These are phyloP conservation scores for Huso huso DNA, from an alignment of 2,797 vertebrate species.

Conservation along the genomic window DNA sequence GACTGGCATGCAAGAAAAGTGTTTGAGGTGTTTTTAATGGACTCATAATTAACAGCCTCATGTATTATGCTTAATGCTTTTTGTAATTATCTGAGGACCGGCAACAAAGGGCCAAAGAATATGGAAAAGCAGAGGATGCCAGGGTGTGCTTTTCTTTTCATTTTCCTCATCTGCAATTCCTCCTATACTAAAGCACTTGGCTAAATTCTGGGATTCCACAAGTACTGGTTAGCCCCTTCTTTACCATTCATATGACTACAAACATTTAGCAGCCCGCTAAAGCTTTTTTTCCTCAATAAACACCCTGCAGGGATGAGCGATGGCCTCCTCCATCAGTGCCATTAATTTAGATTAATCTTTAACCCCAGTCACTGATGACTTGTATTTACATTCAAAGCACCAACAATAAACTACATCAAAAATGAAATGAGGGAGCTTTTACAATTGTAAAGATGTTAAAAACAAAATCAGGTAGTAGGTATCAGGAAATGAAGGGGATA, in stretches of 20 bases:
- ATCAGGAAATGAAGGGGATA: too few relatives aligned
- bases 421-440: too few relatives aligned
- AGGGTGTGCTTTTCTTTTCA: neutral
- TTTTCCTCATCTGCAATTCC: neutral
- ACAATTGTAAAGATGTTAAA: too few relatives aligned
- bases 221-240: neutral
- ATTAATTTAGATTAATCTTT: constrained; percentile 2
- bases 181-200: too few relatives aligned
- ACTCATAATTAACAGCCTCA: neutral
- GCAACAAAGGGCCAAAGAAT: neutral
- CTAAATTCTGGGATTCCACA: neutral
- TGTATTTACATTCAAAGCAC: neutral
- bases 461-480: too few relatives aligned
- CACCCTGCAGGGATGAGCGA: neutral
- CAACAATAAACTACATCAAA: neutral
- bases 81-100: neutral
- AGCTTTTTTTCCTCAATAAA: neutral
- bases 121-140: neutral
- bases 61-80: neutral
- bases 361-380: neutral
- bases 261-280: neutral
- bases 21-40: constrained; percentile 9
- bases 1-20: neutral
- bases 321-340: neutral
- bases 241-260: neutral